Evolutionary conservation across 2,113 vertebrate genomes (phyloP).

Genomic region (Hoplias malabaricus): DNA sequence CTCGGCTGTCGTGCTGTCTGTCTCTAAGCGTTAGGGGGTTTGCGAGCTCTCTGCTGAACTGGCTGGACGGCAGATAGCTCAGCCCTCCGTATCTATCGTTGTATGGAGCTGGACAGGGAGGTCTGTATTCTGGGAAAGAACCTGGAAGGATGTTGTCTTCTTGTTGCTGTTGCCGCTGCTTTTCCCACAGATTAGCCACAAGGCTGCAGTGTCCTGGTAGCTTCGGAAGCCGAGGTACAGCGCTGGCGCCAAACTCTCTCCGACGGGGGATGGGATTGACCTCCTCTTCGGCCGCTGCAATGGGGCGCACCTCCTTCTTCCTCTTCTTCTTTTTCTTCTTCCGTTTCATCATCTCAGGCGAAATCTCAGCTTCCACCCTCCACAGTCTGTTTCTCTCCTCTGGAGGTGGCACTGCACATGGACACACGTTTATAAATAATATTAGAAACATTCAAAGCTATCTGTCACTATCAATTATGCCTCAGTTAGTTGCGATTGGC

Average conservation of each 20-base stretch:
- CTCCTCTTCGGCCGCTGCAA: conserved; percentile 49
- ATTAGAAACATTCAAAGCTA: neutral
- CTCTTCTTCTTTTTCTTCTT: conserved; percentile 88
- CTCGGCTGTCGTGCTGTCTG: conserved; percentile 56
- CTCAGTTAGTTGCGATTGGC: too few relatives aligned
- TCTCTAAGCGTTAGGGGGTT: conserved; percentile 73
- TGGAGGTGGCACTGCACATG: conserved; percentile 79
- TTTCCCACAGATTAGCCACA: conserved; percentile 70
- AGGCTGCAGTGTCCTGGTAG: conserved; percentile 83
- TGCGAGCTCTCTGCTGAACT: conserved; percentile 55
- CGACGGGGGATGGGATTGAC: conserved; percentile 21
- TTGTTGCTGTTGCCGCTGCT: conserved; percentile 55
- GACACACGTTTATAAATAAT: neutral
- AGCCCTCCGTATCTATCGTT: conserved; percentile 53
- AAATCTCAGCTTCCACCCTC: conserved; percentile 88
- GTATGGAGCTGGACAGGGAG: conserved; percentile 51
- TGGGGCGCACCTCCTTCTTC: conserved; percentile 77
- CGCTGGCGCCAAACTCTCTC: conserved; percentile 67
- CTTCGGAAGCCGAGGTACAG: conserved; percentile 84
- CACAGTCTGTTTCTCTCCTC: conserved; percentile 85
- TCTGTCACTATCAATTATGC: too few relatives aligned
- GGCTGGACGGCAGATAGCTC: conserved; percentile 44
- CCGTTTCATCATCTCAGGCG: conserved; percentile 85
- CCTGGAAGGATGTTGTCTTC: conserved; percentile 74
- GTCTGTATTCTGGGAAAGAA: conserved; percentile 61